Base-by-base conservation (phyloP, 2,113 vertebrate species). In the Scatophagus argus region DNA sequence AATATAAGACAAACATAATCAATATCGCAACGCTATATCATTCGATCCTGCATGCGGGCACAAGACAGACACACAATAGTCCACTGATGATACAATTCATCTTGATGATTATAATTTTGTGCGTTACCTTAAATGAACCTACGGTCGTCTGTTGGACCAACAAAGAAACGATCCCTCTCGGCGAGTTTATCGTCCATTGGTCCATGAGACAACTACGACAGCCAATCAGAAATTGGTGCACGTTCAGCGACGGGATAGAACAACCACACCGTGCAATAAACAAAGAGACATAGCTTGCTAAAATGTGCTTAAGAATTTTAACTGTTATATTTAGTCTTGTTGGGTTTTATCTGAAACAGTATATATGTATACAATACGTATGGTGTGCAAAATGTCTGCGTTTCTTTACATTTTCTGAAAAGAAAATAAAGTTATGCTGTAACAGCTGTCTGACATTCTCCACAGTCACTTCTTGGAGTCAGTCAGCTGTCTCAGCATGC, bases 151-250 rank as follows among this genome's bases (percentile, higher is more conserved):
- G 68, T 23, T 23, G 58, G 25, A 39, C 54, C n/a, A 39, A 58
- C 62, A 80, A 62, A 12, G 36, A 14, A 19, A 31, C 5, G 13
- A 39, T n/a, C 46, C 17, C 17, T 2, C 17, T 25, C 14, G 1
- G 19, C 6, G 55, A 68, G 21, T 47, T 43, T 0, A 13, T 5
- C 44, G 16, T 6, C 7, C 41, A 90, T 92, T 87, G 82, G 79
- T 61, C n/a, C 3, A 4, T 17, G 11, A 12, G 1, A 25, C 16
- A 25, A 23, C 36, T n/a, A 23, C 27, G 43, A n/a, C 6, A 68
- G 47, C 89, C 91, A 93, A 89, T 89, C 78, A 74, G 23, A 54
- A 6, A 6, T 0, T 0, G 46, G 13, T 1, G 23, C 65, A 78
- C 87, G 74, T 84, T 69, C 25, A 65, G 52, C 75, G 47, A 47